Base-by-base conservation (phyloP, 1,140 invertebrate species). In the Octopus bimaculoides region DNA sequence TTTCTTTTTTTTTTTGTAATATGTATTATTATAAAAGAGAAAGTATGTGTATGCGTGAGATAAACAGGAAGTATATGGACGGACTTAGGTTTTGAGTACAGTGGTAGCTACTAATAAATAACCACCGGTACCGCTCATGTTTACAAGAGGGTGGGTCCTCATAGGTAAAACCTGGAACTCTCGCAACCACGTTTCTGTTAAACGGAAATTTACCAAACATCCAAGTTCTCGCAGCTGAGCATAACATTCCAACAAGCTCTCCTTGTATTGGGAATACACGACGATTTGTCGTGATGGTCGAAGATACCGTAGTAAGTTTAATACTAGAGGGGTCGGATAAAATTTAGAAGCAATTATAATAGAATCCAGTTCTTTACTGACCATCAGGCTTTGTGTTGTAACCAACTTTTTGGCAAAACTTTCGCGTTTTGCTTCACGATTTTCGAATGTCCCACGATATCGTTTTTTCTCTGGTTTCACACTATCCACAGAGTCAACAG, bases 101-200 rank as follows among this genome's bases (percentile, higher is more conserved):
- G 86, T 90, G 3, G 92, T 94, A 75, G 93, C 95, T 77, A 92
- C 92, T 75, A 96, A 89, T 74, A 96, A 86, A 89, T 93, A 96
- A 10, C 95, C 95, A 80, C 95, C 93, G 66, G 91, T 92, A 74
- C 93, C 93, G 86, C 91, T 94, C 92, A 95, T 96, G 81, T 92
- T 92, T 26, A 96, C 94, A 86, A 94, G 92, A 7, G 96, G 95
- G 92, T 96, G 95, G 20, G 95, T 96, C 86, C 95, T 92, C 81
- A 95, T 93, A 0, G 94, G 93, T 78, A 96, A 90, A 69, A 98
- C 94, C 92, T 98, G 97, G 92, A 97, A 97, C 77, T 94, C 93
- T 83, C 97, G 92, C 85, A 96, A 90, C 93, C 96, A 98, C 84
- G 95, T 96, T 75, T 95, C 95, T 66, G 94, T 93, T 3, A 98